A percentile compares a stretch with the other conserved stretches of the same genome.
phyloP scores from a whole-genome alignment of 2,888 invertebrate species.

The Drosophila fungiperda region DNA sequence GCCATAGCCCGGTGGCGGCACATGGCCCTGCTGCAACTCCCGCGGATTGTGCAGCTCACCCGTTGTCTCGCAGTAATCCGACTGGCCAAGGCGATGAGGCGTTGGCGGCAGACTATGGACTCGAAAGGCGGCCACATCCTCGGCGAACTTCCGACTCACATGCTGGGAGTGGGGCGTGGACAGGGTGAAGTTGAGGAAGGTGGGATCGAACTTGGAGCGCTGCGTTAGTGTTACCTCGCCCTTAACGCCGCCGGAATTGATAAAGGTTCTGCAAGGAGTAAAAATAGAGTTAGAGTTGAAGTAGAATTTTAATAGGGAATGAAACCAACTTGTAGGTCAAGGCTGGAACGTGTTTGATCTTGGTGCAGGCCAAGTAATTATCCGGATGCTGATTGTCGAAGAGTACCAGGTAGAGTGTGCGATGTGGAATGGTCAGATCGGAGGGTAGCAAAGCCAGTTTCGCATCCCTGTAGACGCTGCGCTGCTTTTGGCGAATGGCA shows the following conservation, averaged over 20 bases:
- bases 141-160: constrained; percentile 90
- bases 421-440: constrained; percentile 91
- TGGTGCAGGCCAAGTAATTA: constrained; percentile 93
- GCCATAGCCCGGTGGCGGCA: constrained; percentile 90
- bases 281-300: fast-evolving
- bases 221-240: constrained; percentile 92
- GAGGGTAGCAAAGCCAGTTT: constrained; percentile 89
- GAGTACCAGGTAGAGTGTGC: constrained; percentile 92
- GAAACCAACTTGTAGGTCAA: constrained; percentile 89
- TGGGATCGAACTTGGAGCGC: constrained; percentile 93
- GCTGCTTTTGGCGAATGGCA: constrained; percentile 86
- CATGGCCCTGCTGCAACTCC: constrained; percentile 86
- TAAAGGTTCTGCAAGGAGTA: constrained; percentile 87
- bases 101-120: constrained; percentile 90
- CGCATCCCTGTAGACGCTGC: constrained; percentile 88
- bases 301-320: not conserved
- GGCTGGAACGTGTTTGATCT: constrained; percentile 89
- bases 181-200: constrained; percentile 90
- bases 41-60: constrained; percentile 92
- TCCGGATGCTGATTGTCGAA: constrained; percentile 91
- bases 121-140: constrained; percentile 90
- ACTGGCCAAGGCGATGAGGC: constrained; percentile 86
- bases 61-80: constrained; percentile 88
- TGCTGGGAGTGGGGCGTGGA: constrained; percentile 88
- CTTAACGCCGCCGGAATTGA: constrained; percentile 92